Evolutionary conservation across 2,797 vertebrate species (phyloP).

Genomic region (Limnodromus scolopaceus): DNA sequence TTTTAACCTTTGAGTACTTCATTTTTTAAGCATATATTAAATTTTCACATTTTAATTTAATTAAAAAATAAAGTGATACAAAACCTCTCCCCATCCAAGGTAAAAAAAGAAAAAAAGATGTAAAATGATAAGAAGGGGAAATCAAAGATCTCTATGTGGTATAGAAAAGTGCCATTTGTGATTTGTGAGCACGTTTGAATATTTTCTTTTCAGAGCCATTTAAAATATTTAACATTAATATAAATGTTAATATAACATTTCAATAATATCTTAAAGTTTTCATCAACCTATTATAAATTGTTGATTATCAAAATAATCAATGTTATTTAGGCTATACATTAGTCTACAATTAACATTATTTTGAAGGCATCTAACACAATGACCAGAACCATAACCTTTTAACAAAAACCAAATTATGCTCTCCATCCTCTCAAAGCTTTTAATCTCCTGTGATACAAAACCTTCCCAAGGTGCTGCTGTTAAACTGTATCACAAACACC

Average conservation of each 20-base stretch:
- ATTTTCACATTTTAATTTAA: neutral
- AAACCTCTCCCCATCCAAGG: neutral
- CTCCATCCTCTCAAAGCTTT: neutral
- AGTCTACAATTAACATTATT: neutral
- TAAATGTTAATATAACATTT: too few species aligned
- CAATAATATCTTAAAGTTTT: neutral
- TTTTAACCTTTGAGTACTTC: neutral
- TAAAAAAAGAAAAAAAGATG: neutral
- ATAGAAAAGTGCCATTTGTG: neutral
- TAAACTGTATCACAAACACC: neutral
- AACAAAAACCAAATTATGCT: neutral
- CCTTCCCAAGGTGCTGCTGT: fast-evolving
- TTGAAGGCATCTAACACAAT: neutral
- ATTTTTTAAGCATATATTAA: neutral
- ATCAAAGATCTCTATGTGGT: neutral
- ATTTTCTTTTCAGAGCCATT: neutral
- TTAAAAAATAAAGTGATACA: neutral
- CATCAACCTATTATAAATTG: neutral
- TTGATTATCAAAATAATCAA: neutral
- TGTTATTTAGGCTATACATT: neutral
- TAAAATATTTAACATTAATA: too few species aligned
- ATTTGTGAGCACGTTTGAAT: neutral
- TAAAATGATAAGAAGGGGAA: neutral
- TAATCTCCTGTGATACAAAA: neutral
- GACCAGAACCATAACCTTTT: neutral